A percentile compares a stretch with the other conserved stretches of the same genome.
phyloP scores from a whole-genome alignment of 2,888 invertebrate genomes.

The Macrosiphum euphorbiae region DNA sequence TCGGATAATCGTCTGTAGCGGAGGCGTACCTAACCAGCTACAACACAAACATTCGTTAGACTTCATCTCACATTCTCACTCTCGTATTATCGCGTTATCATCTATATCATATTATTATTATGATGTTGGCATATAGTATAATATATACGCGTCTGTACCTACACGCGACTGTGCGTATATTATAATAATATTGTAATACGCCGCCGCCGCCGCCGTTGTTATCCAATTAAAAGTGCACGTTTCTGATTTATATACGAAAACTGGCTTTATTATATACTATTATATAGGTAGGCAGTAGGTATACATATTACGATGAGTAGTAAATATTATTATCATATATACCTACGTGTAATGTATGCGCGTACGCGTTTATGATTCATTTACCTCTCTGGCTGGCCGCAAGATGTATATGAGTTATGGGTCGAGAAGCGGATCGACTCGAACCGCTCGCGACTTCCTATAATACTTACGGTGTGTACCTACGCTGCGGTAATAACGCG shows the following conservation, averaged over 20 bases:
- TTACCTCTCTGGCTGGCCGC: not conserved
- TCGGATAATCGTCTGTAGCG: not conserved
- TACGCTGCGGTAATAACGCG: not conserved
- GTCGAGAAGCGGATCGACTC: conserved; percentile 46
- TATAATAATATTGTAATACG: not conserved
- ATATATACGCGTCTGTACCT: not conserved
- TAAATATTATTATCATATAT: conserved; percentile 15
- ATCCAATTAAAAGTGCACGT: conserved; percentile 34
- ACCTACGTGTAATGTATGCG: not conserved
- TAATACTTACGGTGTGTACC: not conserved
- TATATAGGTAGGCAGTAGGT: not conserved
- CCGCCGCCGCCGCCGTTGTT: not conserved
- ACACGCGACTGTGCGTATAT: not conserved
- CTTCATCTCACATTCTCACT: not conserved
- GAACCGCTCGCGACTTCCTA: conserved; percentile 42
- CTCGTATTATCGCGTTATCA: not conserved
- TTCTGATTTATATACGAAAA: conserved; percentile 22
- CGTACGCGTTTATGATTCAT: conserved; percentile 29
- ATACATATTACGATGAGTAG: not conserved
- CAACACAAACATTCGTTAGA: not conserved
- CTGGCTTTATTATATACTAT: not conserved
- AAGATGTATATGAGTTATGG: conserved; percentile 25
- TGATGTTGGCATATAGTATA: not conserved
- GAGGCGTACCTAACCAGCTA: not conserved
- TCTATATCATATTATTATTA: not conserved